Evolutionary conservation across 2,113 vertebrate species (phyloP), one percentile per base, ranked within the genome.

Genomic region (Chaetodon trifascialis): DNA sequence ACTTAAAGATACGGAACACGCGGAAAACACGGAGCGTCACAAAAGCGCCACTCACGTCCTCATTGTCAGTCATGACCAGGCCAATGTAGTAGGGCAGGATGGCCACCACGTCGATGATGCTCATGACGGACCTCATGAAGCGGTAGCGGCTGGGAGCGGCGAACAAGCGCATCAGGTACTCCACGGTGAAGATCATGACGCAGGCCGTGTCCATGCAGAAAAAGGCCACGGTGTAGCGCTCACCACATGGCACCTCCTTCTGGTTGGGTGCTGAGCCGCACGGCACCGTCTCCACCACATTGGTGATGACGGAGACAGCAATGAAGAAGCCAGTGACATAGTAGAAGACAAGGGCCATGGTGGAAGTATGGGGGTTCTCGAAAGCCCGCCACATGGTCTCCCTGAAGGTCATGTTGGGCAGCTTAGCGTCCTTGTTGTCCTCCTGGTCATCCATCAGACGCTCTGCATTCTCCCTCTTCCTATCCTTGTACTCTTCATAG

Each of bases 321-420:
- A 99, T 99, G 91, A 99, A 99, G 97, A 99, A 99, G 79, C 98
- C 98, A 0, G 98, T 99, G 92, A 99, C 98, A 0, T 99, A 99
- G 94, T 99, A 99, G 97, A 99, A 99, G 93, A 99, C 98, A 91
- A 99, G 95, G 66, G 98, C 98, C 96, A 99, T 97, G 66, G 98
- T 99, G 95, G 98, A 99, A 89, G 98, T 99, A 95, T 99, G 98
- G 3, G 98, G 98, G 95, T 99, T 99, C 95, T 99, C 98, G 8
- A 99, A 99, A 85, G 98, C 98, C 73, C 98, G 94, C 98, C 98
- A 99, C 98, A 99, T 99, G 91, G 97, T 98, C 95, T 99, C 96
- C 71, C 98, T 96, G 93, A 95, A 97, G 91, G 96, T 98, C 95
- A 99, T 96, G 52, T 97, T 97, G 49, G 98, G 98, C 94, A 95